phyloP scores from a whole-genome alignment of 2,888 invertebrate genomes.

The Lepetodrilus schrolli region DNA sequence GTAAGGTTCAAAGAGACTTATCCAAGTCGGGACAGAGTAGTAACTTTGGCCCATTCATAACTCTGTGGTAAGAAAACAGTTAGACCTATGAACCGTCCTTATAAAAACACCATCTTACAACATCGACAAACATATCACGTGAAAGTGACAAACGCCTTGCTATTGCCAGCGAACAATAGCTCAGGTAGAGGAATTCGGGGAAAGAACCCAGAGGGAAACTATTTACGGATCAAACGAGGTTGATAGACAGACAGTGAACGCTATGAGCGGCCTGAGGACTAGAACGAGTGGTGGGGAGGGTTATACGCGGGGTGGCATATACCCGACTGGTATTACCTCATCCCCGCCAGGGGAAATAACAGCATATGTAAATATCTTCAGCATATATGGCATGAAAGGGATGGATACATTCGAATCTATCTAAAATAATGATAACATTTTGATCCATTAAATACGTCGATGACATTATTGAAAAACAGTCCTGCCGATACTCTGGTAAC shows the following conservation, averaged over 20 bases:
- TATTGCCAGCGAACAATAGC: slow-evolving; percentile 8
- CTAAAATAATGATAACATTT: too few relatives aligned
- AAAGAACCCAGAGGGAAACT: neutral
- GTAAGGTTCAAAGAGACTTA: slow-evolving; percentile 6
- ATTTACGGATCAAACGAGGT: slow-evolving; percentile 1
- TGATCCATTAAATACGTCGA: too few relatives aligned
- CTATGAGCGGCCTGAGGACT: neutral
- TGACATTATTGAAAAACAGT: too few relatives aligned
- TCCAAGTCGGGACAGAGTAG: neutral
- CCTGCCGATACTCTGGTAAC: too few relatives aligned
- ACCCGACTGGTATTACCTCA: too few relatives aligned
- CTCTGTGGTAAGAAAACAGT: neutral
- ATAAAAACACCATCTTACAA: slow-evolving; percentile 28
- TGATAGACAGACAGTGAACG: neutral
- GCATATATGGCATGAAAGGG: too few relatives aligned
- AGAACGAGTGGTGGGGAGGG: neutral
- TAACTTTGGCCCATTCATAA: neutral
- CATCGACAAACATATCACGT: slow-evolving; percentile 24
- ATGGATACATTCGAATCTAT: too few relatives aligned
- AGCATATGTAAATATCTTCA: too few relatives aligned
- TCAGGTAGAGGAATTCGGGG: slow-evolving; percentile 12
- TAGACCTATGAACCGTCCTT: neutral
- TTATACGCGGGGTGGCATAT: too few relatives aligned
- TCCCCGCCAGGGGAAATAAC: too few relatives aligned
- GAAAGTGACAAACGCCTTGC: slow-evolving; percentile 1